Evolutionary conservation across 2,888 invertebrate genomes (phyloP), one percentile per base, ranked within the genome.

Genomic region (Calameuta pallipes): DNA sequence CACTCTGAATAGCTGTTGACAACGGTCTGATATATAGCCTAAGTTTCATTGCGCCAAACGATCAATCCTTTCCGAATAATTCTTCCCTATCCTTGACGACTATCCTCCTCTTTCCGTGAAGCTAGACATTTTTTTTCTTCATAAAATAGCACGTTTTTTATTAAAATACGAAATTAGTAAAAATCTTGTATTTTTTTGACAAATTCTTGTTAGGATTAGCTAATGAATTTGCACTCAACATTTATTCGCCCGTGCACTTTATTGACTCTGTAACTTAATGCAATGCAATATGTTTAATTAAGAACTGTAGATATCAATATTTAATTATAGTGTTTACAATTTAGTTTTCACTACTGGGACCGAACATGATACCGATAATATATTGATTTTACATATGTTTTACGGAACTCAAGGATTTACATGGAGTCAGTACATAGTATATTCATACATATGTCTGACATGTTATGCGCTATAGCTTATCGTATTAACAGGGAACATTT

Each of bases 1-100:
- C 79, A 77, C 74, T 76, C 75, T 78, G 79, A 80, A 80, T 80
- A 76, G 80, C 76, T 75, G 79, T 77, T 77, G 80, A 80, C 79
- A 79, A 75, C 77, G 75, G 75, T 75, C 75, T 75, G 73, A 78
- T 71, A 75, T 75, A 75, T 75, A 68, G 70, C 75, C 30, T 71
- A 41, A 37, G 71, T 78, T 41, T n/a, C 15, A 31, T 68, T 33
- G 31, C 41, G 56, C 70, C 75, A 69, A 69, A 77, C 41, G 73
- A 34, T 35, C 69, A 77, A 74, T 70, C 70, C 31, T 56, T 56
- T 56, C 2, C 56, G 1, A 56, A 15, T 56, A 9, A 23, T 56
- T 56, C 23, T 56, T 1, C 2, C 9, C 23, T 15, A 23, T 56
- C 4, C 15, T 56, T 23, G 1, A 56, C 23, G 6, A 15, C 6